Evolutionary conservation across 1,140 invertebrate genomes (phyloP).

Genomic region (Hesperophylax magnus): DNA sequence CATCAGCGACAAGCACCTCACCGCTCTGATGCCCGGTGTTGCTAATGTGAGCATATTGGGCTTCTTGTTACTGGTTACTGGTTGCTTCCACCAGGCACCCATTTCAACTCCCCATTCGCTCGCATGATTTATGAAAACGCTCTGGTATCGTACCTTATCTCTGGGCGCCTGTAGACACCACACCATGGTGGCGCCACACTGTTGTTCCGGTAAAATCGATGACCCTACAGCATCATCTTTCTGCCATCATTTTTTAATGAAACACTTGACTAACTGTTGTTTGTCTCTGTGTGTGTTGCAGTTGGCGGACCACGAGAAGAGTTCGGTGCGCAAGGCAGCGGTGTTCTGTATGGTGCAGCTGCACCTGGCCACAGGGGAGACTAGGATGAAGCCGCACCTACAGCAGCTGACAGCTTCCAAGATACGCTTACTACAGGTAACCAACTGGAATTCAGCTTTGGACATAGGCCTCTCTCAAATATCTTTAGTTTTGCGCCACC

Average conservation of each 20-base stretch:
- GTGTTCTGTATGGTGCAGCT: conserved; percentile 97
- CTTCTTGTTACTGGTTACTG: too few relatives aligned
- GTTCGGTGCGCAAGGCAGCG: conserved; percentile 91
- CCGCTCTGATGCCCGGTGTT: conserved; percentile 89
- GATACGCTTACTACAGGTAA: conserved; percentile 69
- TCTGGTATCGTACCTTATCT: too few relatives aligned
- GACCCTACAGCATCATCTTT: too few relatives aligned
- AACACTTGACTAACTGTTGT: neutral
- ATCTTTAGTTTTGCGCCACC: too few relatives aligned
- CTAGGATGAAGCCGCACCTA: conserved; percentile 84
- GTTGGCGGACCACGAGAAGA: conserved; percentile 90
- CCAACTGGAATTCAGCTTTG: neutral
- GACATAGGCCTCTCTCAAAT: too few relatives aligned
- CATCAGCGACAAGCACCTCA: conserved; percentile 81
- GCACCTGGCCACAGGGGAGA: conserved; percentile 88
- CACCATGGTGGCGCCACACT: too few relatives aligned
- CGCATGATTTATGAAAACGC: too few relatives aligned
- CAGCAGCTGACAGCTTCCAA: conserved; percentile 87
- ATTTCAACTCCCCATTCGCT: too few relatives aligned
- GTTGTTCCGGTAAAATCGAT: too few relatives aligned
- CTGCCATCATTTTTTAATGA: too few relatives aligned
- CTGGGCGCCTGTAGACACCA: too few relatives aligned
- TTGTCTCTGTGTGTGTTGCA: conserved; percentile 44
- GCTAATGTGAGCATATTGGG: conserved; percentile 62
- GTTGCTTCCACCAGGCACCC: too few relatives aligned